phyloP scores from a whole-genome alignment of 2,888 invertebrate genomes.

The Chalcosyrphus nemorum region DNA sequence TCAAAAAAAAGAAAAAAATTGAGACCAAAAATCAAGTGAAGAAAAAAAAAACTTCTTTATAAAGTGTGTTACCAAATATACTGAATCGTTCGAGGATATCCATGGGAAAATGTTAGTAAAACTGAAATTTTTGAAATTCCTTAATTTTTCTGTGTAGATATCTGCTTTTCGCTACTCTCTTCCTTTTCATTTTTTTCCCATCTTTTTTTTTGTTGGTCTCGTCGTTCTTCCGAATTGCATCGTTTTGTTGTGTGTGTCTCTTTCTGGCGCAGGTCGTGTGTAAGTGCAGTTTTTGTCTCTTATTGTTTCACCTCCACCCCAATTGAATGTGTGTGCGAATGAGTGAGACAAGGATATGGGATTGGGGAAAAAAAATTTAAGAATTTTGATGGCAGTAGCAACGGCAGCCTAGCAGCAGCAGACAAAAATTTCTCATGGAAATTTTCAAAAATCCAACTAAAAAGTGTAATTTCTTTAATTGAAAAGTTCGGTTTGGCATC shows the following conservation, averaged over 20 bases:
- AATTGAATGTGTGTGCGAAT: conserved; percentile 2
- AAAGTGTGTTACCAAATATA: neutral
- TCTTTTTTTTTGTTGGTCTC: conserved; percentile 6
- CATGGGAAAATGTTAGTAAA: conserved; percentile 37
- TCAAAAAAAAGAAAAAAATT: conserved; percentile 40
- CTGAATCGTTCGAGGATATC: neutral
- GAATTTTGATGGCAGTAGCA: conserved; percentile 67
- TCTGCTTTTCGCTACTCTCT: conserved; percentile 27
- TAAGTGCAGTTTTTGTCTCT: conserved; percentile 49
- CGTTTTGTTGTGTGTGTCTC: conserved; percentile 11
- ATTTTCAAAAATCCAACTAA: conserved; percentile 26
- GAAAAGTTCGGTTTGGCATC: conserved; percentile 9
- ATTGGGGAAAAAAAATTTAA: conserved; percentile 51
- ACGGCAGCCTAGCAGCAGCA: conserved; percentile 68
- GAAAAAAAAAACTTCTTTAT: neutral
- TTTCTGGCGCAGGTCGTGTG: conserved; percentile 33
- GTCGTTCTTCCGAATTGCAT: conserved; percentile 23
- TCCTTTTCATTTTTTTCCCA: conserved; percentile 24
- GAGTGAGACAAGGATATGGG: conserved; percentile 44
- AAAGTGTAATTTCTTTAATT: conserved; percentile 45
- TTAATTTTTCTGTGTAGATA: conserved; percentile 33
- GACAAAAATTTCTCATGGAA: conserved; percentile 56
- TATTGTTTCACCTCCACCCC: conserved; percentile 22
- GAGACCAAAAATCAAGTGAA: conserved; percentile 5
- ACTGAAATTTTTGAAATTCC: conserved; percentile 1